A percentile compares a stretch with the other conserved stretches of the same genome.
phyloP scores from a whole-genome alignment of 2,797 vertebrate species.

The Acanthornis magna region DNA sequence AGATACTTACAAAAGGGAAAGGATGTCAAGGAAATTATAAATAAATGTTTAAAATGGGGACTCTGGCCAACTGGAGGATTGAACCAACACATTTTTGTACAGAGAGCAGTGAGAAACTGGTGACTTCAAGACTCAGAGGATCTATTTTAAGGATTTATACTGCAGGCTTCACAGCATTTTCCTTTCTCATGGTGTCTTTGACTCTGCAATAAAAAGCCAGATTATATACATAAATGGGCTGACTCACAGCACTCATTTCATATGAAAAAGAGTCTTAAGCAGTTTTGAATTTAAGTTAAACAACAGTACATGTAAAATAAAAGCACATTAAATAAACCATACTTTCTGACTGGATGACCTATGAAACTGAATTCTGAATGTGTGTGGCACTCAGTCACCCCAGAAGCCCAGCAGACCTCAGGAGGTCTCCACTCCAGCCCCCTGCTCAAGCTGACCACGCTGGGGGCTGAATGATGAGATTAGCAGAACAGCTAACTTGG shows the following conservation, averaged over 20 bases:
- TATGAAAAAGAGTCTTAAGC: neutral
- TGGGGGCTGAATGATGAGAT: neutral
- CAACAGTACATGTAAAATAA: neutral
- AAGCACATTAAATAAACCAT: neutral
- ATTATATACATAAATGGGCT: neutral
- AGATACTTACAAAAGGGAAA: neutral
- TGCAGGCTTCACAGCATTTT: neutral
- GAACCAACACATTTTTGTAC: neutral
- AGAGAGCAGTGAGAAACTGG: neutral
- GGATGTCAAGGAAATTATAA: neutral
- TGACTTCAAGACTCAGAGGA: constrained; percentile 1
- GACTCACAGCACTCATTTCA: neutral
- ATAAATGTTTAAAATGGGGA: neutral
- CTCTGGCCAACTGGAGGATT: neutral
- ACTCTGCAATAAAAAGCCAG: neutral
- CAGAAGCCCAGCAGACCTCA: neutral
- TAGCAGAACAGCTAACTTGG: neutral
- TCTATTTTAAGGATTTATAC: constrained; percentile 17
- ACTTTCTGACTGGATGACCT: neutral
- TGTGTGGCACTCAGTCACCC: neutral
- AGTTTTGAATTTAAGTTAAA: neutral
- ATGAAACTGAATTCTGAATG: neutral
- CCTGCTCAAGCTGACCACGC: neutral
- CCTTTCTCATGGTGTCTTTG: neutral
- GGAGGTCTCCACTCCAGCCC: neutral